phyloP scores from a whole-genome alignment of 1,140 invertebrate species.

The Drosophila bocqueti region DNA sequence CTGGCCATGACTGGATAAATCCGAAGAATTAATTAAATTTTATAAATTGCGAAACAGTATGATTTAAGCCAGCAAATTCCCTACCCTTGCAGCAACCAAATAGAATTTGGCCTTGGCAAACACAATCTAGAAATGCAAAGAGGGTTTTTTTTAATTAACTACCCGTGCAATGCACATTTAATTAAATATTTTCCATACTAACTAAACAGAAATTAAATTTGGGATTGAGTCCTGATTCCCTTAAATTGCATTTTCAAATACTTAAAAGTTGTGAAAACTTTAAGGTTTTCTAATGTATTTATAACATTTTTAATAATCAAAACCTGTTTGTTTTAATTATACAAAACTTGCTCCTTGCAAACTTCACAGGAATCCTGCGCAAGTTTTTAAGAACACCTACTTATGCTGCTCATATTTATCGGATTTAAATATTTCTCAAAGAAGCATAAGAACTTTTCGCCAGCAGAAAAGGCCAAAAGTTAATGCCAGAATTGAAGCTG shows the following conservation, averaged over 20 bases:
- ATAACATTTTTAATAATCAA: neutral
- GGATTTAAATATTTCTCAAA: conserved; percentile 12
- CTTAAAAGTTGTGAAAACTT: neutral
- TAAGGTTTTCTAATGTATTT: neutral
- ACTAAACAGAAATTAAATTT: neutral
- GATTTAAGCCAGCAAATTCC: conserved; percentile 17
- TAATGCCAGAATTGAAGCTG: conserved; percentile 20
- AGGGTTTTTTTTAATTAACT: neutral
- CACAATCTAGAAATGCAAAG: conserved; percentile 1
- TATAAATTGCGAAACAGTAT: conserved; percentile 30
- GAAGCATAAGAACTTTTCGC: conserved; percentile 17
- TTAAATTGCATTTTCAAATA: neutral
- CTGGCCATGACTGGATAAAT: conserved; percentile 30
- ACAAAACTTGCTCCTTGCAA: neutral
- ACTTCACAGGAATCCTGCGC: neutral
- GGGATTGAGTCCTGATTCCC: neutral
- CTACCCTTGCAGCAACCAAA: neutral
- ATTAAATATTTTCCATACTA: neutral
- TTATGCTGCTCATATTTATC: conserved; percentile 12
- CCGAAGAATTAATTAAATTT: conserved; percentile 34
- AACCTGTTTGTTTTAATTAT: neutral
- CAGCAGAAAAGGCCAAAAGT: conserved; percentile 13
- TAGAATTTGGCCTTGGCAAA: conserved; percentile 5
- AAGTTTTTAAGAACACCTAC: conserved; percentile 10
- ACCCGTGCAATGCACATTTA: neutral